Percentiles rank a stretch among this genome's conserved stretches.
phyloP scores from a whole-genome alignment of 2,113 vertebrate genomes.

The Thamnophis sirtalis region DNA sequence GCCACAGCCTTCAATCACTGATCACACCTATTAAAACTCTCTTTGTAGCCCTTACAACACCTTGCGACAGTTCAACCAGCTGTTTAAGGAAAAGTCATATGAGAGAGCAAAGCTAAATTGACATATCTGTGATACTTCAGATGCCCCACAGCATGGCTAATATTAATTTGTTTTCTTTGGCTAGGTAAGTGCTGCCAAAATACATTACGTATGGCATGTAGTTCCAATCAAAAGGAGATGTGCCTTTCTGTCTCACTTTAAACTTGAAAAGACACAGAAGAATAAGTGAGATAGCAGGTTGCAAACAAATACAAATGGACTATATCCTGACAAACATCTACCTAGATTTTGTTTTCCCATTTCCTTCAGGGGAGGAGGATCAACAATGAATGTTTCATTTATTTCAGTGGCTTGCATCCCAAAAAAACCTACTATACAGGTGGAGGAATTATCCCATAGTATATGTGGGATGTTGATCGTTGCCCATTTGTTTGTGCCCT shows the following conservation, averaged over 20 bases:
- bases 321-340: slow-evolving; percentile 13
- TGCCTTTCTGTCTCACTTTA: slow-evolving; percentile 40
- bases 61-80: slow-evolving; percentile 64
- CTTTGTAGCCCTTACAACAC: slow-evolving; percentile 48
- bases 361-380: neutral
- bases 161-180: slow-evolving; percentile 80
- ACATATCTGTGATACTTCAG: slow-evolving; percentile 70
- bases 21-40: slow-evolving; percentile 61
- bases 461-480: neutral
- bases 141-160: slow-evolving; percentile 69
- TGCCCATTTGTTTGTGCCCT: neutral
- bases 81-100: slow-evolving; percentile 65
- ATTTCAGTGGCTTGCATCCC: neutral
- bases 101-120: slow-evolving; percentile 69
- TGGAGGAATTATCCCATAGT: neutral
- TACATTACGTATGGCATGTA: slow-evolving; percentile 64
- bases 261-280: slow-evolving; percentile 43
- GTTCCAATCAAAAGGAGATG: slow-evolving; percentile 67
- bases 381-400: neutral
- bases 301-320: slow-evolving; percentile 32
- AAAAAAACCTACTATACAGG: neutral
- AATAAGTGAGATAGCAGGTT: slow-evolving; percentile 5
- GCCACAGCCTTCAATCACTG: slow-evolving; percentile 60
- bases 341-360: slow-evolving; percentile 23
- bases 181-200: slow-evolving; percentile 72